phyloP scores from a whole-genome alignment of 2,888 invertebrate species.

The Platypus cylindrus region DNA sequence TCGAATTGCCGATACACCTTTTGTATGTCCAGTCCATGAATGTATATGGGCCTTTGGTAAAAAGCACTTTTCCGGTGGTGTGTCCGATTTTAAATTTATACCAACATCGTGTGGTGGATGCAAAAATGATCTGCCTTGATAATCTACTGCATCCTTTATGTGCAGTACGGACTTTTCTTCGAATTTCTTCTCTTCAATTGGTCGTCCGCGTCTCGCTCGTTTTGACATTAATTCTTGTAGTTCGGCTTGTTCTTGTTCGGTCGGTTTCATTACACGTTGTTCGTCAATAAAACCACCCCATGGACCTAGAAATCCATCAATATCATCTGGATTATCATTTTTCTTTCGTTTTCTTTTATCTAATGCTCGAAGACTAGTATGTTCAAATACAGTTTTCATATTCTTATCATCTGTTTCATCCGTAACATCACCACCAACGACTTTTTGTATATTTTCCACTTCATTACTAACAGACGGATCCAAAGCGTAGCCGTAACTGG shows the following conservation, averaged over 20 bases:
- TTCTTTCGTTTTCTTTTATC: conserved; percentile 64
- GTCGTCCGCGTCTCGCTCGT: conserved; percentile 73
- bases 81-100: conserved; percentile 72
- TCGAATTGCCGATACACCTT: conserved; percentile 86
- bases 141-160: conserved; percentile 83
- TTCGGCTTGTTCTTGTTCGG: conserved; percentile 86
- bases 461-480: conserved; percentile 74
- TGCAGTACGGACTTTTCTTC: conserved; percentile 94
- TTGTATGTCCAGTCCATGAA: conserved; percentile 95
- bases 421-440: conserved; percentile 55
- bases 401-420: conserved; percentile 48
- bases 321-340: conserved; percentile 83
- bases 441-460: conserved; percentile 25
- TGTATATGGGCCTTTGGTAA: conserved; percentile 91
- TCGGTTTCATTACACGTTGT: conserved; percentile 74
- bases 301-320: conserved; percentile 92
- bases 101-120: conserved; percentile 88
- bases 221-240: conserved; percentile 90
- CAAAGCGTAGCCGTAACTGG: conserved; percentile 87
- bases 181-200: conserved; percentile 80
- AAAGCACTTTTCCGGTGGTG: conserved; percentile 90
- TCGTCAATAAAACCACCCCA: conserved; percentile 96
- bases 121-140: conserved; percentile 92
- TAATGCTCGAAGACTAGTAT: conserved; percentile 53
- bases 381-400: conserved; percentile 80